Evolutionary conservation across 30 jellyfish, hydroid and myxozoan genomes (phyloP), one percentile per base, ranked within the genome.

Genomic region (Pelagia noctiluca): DNA sequence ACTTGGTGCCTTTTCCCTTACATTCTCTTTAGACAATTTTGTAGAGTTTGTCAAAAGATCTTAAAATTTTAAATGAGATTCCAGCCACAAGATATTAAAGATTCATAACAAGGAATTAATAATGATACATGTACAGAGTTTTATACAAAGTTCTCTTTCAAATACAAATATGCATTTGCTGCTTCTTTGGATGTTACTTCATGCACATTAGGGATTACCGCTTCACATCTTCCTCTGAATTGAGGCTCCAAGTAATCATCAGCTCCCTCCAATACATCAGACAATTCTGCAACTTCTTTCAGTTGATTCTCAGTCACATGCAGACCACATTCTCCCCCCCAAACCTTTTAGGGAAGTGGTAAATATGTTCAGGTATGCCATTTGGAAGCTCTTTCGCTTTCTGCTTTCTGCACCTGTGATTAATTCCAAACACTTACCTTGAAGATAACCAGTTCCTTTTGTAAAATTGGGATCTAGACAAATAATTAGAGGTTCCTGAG

Each of bases 251-350:
- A 42, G 57, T 42, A 42, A 42, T 42, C 57, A 42, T 42, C 57
- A 42, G 57, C 16, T 42, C 57, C 57, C 16, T 42, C 57, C 57
- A 42, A 42, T 42, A 42, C 57, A 42, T 42, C 57, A 42, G 57
- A 42, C 8, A 42, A 42, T 42, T 42, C 57, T 42, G 57, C 57
- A 42, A 42, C 57, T 42, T 42, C 57, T 42, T 42, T 16, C 57
- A 42, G 57, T 42, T 42, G 57, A 42, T 42, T 42, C 16, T 42
- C 57, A 42, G 57, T 42, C 57, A 42, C 57, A 42, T 42, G 57
- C 57, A 42, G 16, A 16, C 57, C 57, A 42, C 57, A 42, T 42
- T 42, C 57, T 42, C 57, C 57, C 57, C 57, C 16, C 57, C 57
- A 42, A 42, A 42, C 16, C 57, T 42, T 16, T 42, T 16, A 42